Evolutionary conservation across 2,797 vertebrate species (phyloP).

Genomic region (Lateolabrax maculatus): DNA sequence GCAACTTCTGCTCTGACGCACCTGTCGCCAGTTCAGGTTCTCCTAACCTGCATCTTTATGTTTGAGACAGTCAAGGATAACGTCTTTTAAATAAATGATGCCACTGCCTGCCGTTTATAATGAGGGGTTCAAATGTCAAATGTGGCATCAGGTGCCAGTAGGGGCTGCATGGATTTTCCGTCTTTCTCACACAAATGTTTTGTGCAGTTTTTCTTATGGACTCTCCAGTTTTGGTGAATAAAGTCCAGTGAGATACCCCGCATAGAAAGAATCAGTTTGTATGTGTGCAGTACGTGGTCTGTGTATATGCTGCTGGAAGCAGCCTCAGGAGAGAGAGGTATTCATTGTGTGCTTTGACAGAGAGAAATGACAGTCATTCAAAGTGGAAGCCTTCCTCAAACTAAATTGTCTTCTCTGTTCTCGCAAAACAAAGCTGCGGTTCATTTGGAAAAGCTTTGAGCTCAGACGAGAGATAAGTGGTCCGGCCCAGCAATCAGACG

Average conservation of each 20-base stretch:
- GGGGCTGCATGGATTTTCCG: neutral
- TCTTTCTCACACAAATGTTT: neutral
- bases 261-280: neutral
- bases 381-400: slow-evolving; percentile 50
- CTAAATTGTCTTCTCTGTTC: slow-evolving; percentile 53
- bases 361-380: slow-evolving; percentile 63
- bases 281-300: neutral
- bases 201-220: neutral
- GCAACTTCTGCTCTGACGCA: neutral
- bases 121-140: neutral
- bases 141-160: slow-evolving; percentile 13
- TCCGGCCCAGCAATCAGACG: slow-evolving; percentile 43
- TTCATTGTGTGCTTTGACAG: slow-evolving; percentile 60
- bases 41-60: neutral
- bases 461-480: slow-evolving; percentile 67
- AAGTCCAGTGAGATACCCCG: neutral
- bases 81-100: slow-evolving; percentile 14
- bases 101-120: neutral
- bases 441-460: slow-evolving; percentile 68
- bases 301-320: slow-evolving; percentile 4
- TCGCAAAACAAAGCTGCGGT: slow-evolving; percentile 71
- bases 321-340: slow-evolving; percentile 48
- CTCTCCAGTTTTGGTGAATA: neutral
- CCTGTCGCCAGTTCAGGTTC: neutral
- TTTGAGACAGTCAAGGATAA: neutral